Percentiles rank a stretch among this genome's conserved stretches.
phyloP scores from a whole-genome alignment of 2,797 vertebrate genomes.

The Silurus lanzhouensis region DNA sequence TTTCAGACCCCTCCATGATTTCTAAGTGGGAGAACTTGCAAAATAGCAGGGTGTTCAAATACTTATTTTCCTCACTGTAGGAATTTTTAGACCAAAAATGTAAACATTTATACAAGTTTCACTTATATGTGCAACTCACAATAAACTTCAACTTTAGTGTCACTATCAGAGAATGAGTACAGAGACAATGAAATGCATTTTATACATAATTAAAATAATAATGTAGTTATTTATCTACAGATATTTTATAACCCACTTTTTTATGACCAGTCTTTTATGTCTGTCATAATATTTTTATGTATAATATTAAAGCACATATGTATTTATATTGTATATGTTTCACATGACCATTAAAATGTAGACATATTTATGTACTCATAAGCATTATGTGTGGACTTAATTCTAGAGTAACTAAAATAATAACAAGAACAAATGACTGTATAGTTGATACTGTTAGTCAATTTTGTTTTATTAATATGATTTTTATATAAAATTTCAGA shows the following conservation, averaged over 20 bases:
- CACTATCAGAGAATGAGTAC: too few relatives aligned
- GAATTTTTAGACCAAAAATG: background rate
- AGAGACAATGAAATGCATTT: too few relatives aligned
- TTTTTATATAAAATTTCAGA: conserved; percentile 16
- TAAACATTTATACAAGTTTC: too few relatives aligned
- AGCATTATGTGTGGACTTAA: background rate
- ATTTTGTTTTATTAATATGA: conserved; percentile 36
- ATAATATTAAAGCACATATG: background rate
- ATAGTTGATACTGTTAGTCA: conserved; percentile 38
- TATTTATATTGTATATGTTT: background rate
- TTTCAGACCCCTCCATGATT: too few relatives aligned
- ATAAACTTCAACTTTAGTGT: too few relatives aligned
- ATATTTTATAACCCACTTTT: background rate
- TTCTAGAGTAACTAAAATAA: background rate
- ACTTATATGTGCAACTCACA: too few relatives aligned
- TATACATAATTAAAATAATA: background rate
- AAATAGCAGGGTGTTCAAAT: too few relatives aligned
- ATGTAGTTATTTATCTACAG: background rate
- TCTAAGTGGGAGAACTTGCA: too few relatives aligned
- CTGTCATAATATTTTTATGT: background rate
- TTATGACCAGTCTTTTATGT: background rate
- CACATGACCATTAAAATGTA: background rate
- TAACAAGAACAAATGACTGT: conserved; percentile 15
- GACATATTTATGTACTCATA: background rate
- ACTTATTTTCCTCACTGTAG: background rate